Evolutionary conservation across 1,140 invertebrate species (phyloP), one percentile per base, ranked within the genome.

Genomic region (Drosophila lini): DNA sequence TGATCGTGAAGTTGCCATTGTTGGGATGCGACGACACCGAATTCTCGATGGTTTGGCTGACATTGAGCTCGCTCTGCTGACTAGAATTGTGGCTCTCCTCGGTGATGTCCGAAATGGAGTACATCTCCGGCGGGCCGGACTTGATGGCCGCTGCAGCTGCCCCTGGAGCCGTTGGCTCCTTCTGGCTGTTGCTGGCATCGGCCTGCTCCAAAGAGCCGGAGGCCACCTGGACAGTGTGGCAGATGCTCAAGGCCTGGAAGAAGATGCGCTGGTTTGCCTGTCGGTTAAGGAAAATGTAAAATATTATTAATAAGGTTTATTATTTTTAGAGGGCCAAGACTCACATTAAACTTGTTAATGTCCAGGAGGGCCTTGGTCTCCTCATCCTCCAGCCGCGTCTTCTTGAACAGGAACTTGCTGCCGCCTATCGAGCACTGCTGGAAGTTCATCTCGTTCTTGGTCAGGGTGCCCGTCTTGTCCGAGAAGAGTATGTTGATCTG

Each of bases 391-490:
- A 88, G 48, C 2, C 78, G 80, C 1, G 60, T 80, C 32, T 78
- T 76, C 22, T 71, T 63, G 16, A 93, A 53, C 92, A 93, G 93
- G 92, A 97, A 99, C 25, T 97, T 93, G 22, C 94, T 94, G 1
- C 96, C 97, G 32, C 94, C 96, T 11, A 99, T 95, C 0, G 96
- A 96, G 85, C 97, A 98, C 28, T 95, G 93, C 91, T 98, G 98
- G 92, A 99, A 99, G 82, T 98, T 97, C 99, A 99, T 99, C 8
- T 99, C 95, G 93, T 99, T 99, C 90, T 96, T 95, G 11, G 98
- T 99, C 13, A 99, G 94, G 0, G 98, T 99, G 8, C 98, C 98
- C 1, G 98, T 99, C 93, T 99, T 99, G 89, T 99, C 98, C 1
- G 97, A 98, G 91, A 98, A 98, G 11, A 98, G 94, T 67, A 98